These are phyloP conservation scores for Oncorhynchus masou DNA, from an alignment of 2,113 vertebrate genomes.

Conservation along the genomic window DNA sequence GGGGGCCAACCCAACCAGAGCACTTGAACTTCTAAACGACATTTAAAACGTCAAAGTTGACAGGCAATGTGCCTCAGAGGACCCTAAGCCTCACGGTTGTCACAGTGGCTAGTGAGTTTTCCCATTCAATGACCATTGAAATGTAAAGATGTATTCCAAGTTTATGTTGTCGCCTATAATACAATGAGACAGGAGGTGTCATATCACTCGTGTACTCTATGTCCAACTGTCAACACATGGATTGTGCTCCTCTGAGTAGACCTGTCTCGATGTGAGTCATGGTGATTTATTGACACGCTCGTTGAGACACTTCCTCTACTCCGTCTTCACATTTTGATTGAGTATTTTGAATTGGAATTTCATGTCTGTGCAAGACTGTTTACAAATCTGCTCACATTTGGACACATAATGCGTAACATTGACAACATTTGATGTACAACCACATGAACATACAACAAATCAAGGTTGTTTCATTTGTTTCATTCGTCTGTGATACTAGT, in stretches of 20 bases:
- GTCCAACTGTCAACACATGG: background rate
- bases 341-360: too few species aligned
- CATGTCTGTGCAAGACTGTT: too few species aligned
- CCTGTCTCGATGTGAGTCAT: background rate
- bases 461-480: too few species aligned
- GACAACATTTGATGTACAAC: too few species aligned
- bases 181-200: background rate
- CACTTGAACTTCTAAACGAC: background rate
- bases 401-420: too few species aligned
- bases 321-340: too few species aligned
- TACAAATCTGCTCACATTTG: too few species aligned
- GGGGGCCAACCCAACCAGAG: background rate
- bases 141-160: background rate
- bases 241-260: background rate
- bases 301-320: too few species aligned
- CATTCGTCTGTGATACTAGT: too few species aligned
- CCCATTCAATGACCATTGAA: background rate
- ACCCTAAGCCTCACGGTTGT: background rate
- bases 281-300: background rate
- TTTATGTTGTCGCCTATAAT: background rate
- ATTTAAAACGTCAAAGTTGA: background rate
- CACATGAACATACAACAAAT: too few species aligned
- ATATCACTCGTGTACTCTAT: background rate
- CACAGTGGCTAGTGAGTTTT: background rate
- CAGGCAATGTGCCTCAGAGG: background rate